A percentile compares a stretch with the other conserved stretches of the same genome.
These are phyloP conservation scores for Rhamnusium bicolor DNA, from an alignment of 2,888 invertebrate species.

Conservation along the genomic window DNA sequence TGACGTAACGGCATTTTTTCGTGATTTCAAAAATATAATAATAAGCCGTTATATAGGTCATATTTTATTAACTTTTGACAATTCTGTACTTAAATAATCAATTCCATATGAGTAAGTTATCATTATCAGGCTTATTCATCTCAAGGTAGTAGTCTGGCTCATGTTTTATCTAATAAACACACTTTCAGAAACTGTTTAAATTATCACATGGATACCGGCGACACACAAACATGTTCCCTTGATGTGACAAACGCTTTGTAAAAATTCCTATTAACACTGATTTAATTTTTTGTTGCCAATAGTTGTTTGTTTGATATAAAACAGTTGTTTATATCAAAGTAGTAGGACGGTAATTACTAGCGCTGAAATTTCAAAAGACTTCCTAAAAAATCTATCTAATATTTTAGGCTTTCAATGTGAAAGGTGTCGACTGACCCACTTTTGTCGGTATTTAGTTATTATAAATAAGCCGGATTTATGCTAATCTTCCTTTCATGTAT, in stretches of 20 bases:
- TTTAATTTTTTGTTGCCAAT: not conserved
- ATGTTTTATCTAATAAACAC: not conserved
- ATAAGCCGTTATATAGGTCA: not conserved
- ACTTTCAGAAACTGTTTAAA: not conserved
- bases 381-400: no score
- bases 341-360: not conserved
- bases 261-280: not conserved
- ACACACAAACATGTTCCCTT: not conserved
- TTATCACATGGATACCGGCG: not conserved
- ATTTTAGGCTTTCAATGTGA: not conserved
- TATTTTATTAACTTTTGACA: not conserved
- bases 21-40: not conserved
- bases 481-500: not conserved
- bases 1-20: no score
- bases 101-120: not conserved
- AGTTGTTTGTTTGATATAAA: not conserved
- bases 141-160: not conserved
- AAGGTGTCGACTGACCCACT: not conserved
- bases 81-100: not conserved
- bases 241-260: not conserved
- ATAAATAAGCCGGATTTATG: not conserved
- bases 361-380: not conserved
- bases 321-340: not conserved
- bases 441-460: not conserved
- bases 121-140: no score